A percentile compares a stretch with the other conserved stretches of the same genome.
Conservation (phyloP, 2,888 invertebrate species). For the Lacanobia oleracea region DNA sequence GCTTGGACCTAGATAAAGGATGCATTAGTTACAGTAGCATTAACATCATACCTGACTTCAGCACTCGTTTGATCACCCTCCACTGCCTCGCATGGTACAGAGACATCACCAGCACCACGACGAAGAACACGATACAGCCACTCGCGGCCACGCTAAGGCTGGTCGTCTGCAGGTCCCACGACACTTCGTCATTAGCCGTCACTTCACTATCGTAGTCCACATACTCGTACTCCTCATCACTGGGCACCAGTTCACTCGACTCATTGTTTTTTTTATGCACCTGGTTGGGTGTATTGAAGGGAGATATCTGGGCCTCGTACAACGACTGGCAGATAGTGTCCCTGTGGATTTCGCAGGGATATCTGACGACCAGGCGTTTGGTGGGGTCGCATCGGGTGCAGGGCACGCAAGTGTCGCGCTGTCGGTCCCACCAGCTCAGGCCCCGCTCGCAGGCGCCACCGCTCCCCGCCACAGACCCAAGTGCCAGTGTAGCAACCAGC, state of each 20-base stretch:
- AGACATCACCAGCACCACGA: slow-evolving; percentile 94
- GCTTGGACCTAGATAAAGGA: neutral
- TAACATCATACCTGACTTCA: slow-evolving; percentile 93
- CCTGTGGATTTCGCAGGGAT: slow-evolving; percentile 94
- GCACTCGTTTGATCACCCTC: slow-evolving; percentile 94
- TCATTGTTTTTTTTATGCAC: slow-evolving; percentile 74
- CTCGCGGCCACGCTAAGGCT: slow-evolving; percentile 93
- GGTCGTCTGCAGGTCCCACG: slow-evolving; percentile 94
- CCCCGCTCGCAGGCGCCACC: slow-evolving; percentile 88
- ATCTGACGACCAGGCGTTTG: slow-evolving; percentile 91
- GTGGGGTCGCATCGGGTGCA: slow-evolving; percentile 93
- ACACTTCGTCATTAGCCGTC: slow-evolving; percentile 81
- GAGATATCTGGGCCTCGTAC: slow-evolving; percentile 92
- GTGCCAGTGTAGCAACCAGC: slow-evolving; percentile 84
- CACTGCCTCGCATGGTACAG: slow-evolving; percentile 95
- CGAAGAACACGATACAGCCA: slow-evolving; percentile 95
- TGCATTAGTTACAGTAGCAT: neutral
- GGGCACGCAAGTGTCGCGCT: slow-evolving; percentile 92
- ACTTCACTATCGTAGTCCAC: slow-evolving; percentile 86
- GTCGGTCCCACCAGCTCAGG: slow-evolving; percentile 93
- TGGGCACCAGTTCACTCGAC: slow-evolving; percentile 73
- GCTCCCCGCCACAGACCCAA: slow-evolving; percentile 77
- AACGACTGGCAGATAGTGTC: slow-evolving; percentile 94
- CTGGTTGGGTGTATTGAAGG: slow-evolving; percentile 84
- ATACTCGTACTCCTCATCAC: slow-evolving; percentile 87